Base-by-base conservation (phyloP, 1,140 invertebrate species). In the Geopemphigus sp. region DNA sequence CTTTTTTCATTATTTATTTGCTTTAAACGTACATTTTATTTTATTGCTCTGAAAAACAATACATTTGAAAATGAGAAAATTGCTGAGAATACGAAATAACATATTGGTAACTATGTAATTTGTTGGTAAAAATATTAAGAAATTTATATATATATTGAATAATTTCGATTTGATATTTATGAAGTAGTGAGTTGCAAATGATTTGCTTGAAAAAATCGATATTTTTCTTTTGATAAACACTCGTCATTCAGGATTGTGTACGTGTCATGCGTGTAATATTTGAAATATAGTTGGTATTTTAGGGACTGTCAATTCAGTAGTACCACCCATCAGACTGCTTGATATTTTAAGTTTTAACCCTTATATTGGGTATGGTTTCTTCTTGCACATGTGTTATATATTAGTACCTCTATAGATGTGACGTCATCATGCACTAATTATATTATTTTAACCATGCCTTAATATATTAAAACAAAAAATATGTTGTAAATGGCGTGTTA, bases 301-400 rank as follows among this genome's bases (percentile, higher is more conserved):
- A 1, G 10, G 10, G 24, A 54, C 26, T 54, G 47, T 72, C 10
- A 29, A 12, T 5, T 54, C 4, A 10, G 68, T 72, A 29, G 54
- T n/a, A n/a, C n/a, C 68, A 72, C 50, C 50, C 26, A 39, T 4
- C 32, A 72, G 39, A 26, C 0, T 68, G 53, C 15, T 72, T 72
- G 47, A 32, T 63, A 14, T 54, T 54, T n/a, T n/a, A n/a, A n/a
- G n/a, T n/a, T n/a, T n/a, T 72, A 45, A 72, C 68, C 68, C 47
- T 54, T 72, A 50, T 50, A 50, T 12, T 50, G 8, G 8, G 32
- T 39, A 72, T 8, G 15, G 6, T 29, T 54, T 29, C 8, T 50
- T 54, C 17, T 50, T 50, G 14, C 68, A 72, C 68, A 72, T 72
- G 50, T 72, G 68, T 72, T 53, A 3, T 72, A 47, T 54, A 29